Conservation (phyloP, 35 echinoderm and acorn worm genomes). For the Apostichopus californicus region DNA sequence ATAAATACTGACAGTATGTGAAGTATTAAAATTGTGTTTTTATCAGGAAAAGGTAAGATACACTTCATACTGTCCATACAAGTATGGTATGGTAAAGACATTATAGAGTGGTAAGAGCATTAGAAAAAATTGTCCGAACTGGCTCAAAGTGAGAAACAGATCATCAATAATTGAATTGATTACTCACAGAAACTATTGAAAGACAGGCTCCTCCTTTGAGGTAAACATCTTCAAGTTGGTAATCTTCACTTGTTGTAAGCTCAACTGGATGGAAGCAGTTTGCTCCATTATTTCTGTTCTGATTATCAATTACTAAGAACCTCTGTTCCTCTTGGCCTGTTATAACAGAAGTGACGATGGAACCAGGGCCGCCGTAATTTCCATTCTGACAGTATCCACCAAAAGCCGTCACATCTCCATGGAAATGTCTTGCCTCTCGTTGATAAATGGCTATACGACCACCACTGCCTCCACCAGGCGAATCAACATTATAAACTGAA, state of each 20-base stretch:
- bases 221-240: constrained; percentile 54
- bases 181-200: background rate
- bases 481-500: background rate
- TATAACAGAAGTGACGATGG: constrained; percentile 64
- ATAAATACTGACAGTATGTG: too few relatives aligned
- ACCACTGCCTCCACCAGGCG: constrained; percentile 79
- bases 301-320: constrained; percentile 70
- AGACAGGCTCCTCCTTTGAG: constrained; percentile 66
- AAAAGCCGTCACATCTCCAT: constrained; percentile 42
- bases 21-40: too few relatives aligned
- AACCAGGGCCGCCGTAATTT: constrained; percentile 19
- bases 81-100: background rate
- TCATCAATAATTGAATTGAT: too few relatives aligned
- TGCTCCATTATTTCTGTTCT: constrained; percentile 14
- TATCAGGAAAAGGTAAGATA: too few relatives aligned
- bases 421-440: constrained; percentile 53
- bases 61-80: too few relatives aligned
- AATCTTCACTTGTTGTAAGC: constrained; percentile 22
- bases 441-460: constrained; percentile 75
- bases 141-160: too few relatives aligned
- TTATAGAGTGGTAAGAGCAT: too few relatives aligned
- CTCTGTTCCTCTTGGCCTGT: constrained; percentile 26
- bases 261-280: constrained; percentile 26
- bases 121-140: too few relatives aligned
- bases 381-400: constrained; percentile 57